A percentile compares a stretch with the other conserved stretches of the same genome.
Evolutionary conservation across 1,140 invertebrate species (phyloP).

Genomic region (Euwallacea similis): DNA sequence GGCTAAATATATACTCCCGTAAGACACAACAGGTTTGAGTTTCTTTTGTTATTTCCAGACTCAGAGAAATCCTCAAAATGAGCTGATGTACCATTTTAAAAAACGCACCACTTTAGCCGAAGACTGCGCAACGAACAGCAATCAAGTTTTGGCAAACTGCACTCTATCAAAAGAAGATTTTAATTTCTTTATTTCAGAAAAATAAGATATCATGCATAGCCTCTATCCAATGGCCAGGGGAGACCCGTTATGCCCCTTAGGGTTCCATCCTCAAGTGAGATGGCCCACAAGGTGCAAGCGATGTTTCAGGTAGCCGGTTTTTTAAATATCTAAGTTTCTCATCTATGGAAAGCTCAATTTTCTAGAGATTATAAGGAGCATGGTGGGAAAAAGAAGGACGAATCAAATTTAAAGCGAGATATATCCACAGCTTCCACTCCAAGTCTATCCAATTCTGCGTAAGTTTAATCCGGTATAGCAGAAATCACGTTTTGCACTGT

Average conservation of each 20-base stretch:
- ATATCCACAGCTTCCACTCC: conserved; percentile 76
- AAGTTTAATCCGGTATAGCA: background rate
- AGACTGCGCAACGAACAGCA: conserved; percentile 17
- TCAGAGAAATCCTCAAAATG: background rate
- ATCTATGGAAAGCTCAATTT: conserved; percentile 18
- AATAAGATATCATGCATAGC: conserved; percentile 69
- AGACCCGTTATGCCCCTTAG: conserved; percentile 85
- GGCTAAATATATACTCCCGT: too few relatives aligned
- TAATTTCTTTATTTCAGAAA: background rate
- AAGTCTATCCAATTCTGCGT: conserved; percentile 65
- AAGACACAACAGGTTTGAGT: too few relatives aligned
- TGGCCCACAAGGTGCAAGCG: conserved; percentile 91
- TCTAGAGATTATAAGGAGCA: conserved; percentile 86
- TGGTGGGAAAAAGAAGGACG: conserved; percentile 67
- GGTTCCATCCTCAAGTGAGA: conserved; percentile 91
- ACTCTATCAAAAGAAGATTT: conserved; percentile 1
- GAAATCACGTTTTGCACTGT: background rate
- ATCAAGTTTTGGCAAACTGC: conserved; percentile 5
- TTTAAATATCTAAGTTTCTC: background rate
- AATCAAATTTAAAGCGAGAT: conserved; percentile 57
- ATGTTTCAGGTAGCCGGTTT: conserved; percentile 73
- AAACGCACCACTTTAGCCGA: background rate
- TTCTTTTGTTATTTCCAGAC: background rate
- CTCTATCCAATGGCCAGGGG: conserved; percentile 78
- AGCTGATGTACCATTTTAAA: background rate